Conservation (phyloP, 64 coral and sea anemone species). For the Trachythela sp. region DNA sequence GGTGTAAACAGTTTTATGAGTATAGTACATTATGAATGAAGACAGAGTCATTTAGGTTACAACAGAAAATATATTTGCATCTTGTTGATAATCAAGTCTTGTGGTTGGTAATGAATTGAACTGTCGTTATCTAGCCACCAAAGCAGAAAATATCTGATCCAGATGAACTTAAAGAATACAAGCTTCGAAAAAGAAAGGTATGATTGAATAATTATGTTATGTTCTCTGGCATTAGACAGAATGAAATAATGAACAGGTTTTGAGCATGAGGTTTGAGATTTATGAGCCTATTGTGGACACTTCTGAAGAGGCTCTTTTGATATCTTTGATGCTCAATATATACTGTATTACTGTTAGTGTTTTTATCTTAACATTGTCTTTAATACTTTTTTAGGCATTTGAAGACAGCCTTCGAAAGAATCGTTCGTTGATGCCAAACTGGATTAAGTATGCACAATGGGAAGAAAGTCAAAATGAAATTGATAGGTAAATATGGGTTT, state of each 20-base stretch:
- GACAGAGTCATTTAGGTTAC: too few relatives aligned
- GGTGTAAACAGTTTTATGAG: too few relatives aligned
- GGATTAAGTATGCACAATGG: conserved; percentile 96
- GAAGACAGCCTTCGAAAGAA: conserved; percentile 90
- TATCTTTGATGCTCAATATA: too few relatives aligned
- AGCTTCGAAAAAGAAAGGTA: conserved; percentile 97
- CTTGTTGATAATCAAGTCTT: too few relatives aligned
- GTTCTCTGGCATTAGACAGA: background rate
- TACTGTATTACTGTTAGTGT: too few relatives aligned
- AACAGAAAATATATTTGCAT: too few relatives aligned
- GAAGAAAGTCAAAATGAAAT: conserved; percentile 96
- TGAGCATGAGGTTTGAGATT: background rate
- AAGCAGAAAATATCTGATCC: conserved; percentile 99
- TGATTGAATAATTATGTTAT: background rate
- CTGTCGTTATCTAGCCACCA: conserved; percentile 59
- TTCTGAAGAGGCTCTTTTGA: too few relatives aligned
- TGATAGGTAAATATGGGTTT: conserved; percentile 51
- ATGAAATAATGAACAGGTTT: too few relatives aligned
- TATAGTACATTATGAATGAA: too few relatives aligned
- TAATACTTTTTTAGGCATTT: conserved; percentile 63
- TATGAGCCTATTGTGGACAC: background rate
- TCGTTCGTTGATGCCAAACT: conserved; percentile 76
- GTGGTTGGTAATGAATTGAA: background rate
- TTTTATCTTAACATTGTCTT: too few relatives aligned
- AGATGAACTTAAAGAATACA: conserved; percentile 94